phyloP scores from a whole-genome alignment of 2,888 invertebrate genomes.

The Rhyacophila evoluta region DNA sequence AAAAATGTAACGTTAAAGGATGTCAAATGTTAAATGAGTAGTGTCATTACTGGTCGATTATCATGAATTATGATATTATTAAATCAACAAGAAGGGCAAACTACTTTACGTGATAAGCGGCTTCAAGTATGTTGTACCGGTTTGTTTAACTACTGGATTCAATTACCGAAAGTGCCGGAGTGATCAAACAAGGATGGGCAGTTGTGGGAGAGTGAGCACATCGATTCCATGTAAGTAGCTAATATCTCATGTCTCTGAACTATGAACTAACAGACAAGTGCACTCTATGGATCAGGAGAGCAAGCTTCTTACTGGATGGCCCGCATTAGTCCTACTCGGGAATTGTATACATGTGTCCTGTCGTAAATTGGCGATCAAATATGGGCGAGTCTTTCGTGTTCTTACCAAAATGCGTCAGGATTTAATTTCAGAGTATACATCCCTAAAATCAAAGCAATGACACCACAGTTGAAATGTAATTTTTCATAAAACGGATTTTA shows the following conservation, averaged over 20 bases:
- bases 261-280: conserved; percentile 22
- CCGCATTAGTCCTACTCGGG: background rate
- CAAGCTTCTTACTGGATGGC: background rate
- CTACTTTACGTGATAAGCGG: background rate
- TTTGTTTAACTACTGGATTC: conserved; percentile 49
- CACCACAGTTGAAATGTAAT: no score
- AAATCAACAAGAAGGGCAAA: background rate
- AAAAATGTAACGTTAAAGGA: no score
- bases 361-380: background rate
- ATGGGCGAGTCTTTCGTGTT: background rate
- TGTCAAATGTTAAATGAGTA: no score
- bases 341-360: background rate
- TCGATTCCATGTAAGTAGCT: conserved; percentile 6
- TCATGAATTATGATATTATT: background rate
- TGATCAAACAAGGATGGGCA: conserved; percentile 48
- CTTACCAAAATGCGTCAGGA: no score
- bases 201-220: background rate
- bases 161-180: conserved; percentile 50
- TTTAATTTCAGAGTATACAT: no score
- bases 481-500: no score
- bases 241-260: conserved; percentile 18
- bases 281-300: conserved; percentile 15
- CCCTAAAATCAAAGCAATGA: no score
- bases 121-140: conserved; percentile 3
- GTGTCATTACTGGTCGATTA: background rate